Conservation (phyloP, 2,113 vertebrate genomes). For the Cisticola juncidis region DNA sequence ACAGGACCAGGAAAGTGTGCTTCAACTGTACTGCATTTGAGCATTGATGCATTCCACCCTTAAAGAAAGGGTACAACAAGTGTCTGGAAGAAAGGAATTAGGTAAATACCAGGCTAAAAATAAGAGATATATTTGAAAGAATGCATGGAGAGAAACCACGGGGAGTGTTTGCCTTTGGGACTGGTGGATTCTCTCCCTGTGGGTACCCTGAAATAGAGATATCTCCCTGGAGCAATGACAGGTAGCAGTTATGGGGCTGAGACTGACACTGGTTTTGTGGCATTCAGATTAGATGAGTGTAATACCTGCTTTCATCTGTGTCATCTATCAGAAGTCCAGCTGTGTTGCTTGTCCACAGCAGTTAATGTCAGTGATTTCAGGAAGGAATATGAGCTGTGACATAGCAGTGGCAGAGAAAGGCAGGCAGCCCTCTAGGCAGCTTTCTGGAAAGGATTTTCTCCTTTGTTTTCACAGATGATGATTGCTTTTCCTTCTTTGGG, state of each 20-base stretch:
- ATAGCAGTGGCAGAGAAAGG: not conserved
- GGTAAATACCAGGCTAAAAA: not conserved
- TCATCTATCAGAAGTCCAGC: not conserved
- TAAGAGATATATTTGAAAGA: not conserved
- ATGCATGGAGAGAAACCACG: not conserved
- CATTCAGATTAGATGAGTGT: not conserved
- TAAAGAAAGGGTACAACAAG: not conserved
- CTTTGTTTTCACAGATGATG: not conserved
- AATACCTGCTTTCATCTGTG: not conserved
- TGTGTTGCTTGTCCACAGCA: not conserved
- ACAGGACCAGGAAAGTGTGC: conserved; percentile 10
- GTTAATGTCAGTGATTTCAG: not conserved
- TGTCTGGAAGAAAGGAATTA: not conserved
- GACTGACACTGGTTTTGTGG: not conserved
- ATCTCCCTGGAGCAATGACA: not conserved
- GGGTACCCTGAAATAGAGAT: not conserved
- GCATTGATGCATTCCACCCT: not conserved
- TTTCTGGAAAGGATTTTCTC: not conserved
- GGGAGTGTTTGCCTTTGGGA: not conserved
- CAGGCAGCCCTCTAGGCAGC: not conserved
- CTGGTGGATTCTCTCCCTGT: not conserved
- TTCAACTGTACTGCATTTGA: conserved; percentile 20
- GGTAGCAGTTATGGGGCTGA: not conserved
- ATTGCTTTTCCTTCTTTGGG: not conserved
- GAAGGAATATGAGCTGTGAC: not conserved